A percentile compares a stretch with the other conserved stretches of the same genome.
Evolutionary conservation across 2,888 invertebrate species (phyloP).

Genomic region (Dryobota labecula): DNA sequence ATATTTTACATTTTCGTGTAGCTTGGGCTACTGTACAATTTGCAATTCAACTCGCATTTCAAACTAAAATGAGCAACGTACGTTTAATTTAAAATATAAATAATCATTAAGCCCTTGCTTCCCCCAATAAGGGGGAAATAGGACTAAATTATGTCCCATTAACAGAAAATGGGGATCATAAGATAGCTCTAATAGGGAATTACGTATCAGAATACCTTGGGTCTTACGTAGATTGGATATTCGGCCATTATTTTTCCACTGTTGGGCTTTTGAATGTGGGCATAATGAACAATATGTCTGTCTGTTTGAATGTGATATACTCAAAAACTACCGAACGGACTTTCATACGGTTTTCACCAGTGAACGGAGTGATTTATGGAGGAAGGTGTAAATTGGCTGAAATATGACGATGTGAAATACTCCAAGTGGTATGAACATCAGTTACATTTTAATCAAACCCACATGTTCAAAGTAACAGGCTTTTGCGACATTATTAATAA

Average conservation of each 20-base stretch:
- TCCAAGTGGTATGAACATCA: too few relatives aligned
- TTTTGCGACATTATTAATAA: too few relatives aligned
- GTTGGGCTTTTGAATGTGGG: neutral
- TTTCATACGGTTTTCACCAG: too few relatives aligned
- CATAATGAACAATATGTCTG: neutral
- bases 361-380: too few relatives aligned
- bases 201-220: constrained; percentile 26
- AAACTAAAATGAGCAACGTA: constrained; percentile 30
- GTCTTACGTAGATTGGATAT: neutral
- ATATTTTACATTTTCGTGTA: too few relatives aligned
- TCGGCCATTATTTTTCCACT: neutral
- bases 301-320: too few relatives aligned
- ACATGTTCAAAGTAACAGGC: too few relatives aligned
- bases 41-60: constrained; percentile 22
- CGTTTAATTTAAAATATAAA: constrained; percentile 52
- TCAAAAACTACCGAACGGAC: too few relatives aligned
- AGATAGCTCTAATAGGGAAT: constrained; percentile 41
- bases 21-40: too few relatives aligned
- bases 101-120: constrained; percentile 50
- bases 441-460: too few relatives aligned
- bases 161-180: constrained; percentile 49
- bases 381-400: too few relatives aligned
- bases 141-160: constrained; percentile 53
- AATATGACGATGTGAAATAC: too few relatives aligned
- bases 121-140: constrained; percentile 25